Conservation (phyloP, 1,140 invertebrate species). For the Saccostrea echinata region DNA sequence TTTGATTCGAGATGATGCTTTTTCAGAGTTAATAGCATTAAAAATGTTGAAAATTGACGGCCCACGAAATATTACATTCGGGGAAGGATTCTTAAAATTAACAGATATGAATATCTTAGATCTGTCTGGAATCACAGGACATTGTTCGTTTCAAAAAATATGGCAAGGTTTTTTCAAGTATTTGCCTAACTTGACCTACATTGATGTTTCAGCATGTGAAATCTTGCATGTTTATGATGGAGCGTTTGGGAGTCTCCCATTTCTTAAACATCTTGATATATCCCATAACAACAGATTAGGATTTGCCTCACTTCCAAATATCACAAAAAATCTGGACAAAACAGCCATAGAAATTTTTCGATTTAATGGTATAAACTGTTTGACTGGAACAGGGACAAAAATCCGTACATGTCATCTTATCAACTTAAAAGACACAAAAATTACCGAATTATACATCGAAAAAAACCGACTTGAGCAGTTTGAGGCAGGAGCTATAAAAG, state of each 20-base stretch:
- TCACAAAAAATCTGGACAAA: neutral
- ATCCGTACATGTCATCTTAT: neutral
- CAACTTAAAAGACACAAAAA: too few relatives aligned
- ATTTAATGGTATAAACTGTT: neutral
- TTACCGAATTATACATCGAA: too few relatives aligned
- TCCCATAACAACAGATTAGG: neutral
- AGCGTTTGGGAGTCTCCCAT: neutral
- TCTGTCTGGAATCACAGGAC: constrained; percentile 4
- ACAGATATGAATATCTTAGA: neutral
- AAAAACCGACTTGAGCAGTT: too few relatives aligned
- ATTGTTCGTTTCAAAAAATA: neutral
- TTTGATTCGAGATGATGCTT: neutral
- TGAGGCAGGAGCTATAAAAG: neutral
- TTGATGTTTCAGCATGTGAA: too few relatives aligned
- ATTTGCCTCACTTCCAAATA: constrained; percentile 1
- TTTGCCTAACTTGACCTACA: neutral
- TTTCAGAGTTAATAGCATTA: neutral
- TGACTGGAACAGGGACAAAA: neutral
- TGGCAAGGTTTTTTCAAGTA: neutral
- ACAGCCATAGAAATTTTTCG: neutral
- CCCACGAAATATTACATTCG: neutral
- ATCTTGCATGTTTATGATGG: neutral
- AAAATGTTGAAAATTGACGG: neutral
- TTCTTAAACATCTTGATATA: neutral
- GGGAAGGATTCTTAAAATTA: neutral